Percentiles rank a stretch among this genome's conserved stretches.
These are phyloP conservation scores for Intellagama lesueurii DNA, from an alignment of 2,797 vertebrate species.

Conservation along the genomic window DNA sequence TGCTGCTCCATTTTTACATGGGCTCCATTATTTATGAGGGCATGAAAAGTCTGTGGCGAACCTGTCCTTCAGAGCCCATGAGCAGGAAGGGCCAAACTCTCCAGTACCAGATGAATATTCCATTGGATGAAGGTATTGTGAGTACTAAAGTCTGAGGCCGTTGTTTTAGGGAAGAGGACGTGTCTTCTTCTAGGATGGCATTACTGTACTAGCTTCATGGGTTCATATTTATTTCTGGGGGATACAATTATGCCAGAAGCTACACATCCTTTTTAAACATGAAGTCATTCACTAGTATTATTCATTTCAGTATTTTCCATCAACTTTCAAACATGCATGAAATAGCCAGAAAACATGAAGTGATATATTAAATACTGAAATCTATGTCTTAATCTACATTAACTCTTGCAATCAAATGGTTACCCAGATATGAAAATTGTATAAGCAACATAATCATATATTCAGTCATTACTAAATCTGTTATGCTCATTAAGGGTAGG, in stretches of 20 bases:
- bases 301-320: background rate
- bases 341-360: background rate
- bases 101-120: background rate
- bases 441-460: too few relatives aligned
- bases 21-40: background rate
- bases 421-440: background rate
- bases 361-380: background rate
- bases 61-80: background rate
- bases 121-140: background rate
- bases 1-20: background rate
- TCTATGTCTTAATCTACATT: background rate
- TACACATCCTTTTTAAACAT: background rate
- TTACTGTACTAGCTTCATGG: background rate
- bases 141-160: too few relatives aligned
- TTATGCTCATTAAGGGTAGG: too few relatives aligned
- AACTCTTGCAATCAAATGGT: background rate
- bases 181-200: background rate
- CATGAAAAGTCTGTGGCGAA: background rate
- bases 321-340: background rate
- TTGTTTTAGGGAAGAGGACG: rapidly evolving
- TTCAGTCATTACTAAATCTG: too few relatives aligned
- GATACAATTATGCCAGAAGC: background rate
- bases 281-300: background rate
- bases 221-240: background rate
- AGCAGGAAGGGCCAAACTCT: background rate